A percentile compares a stretch with the other conserved stretches of the same genome.
These are phyloP conservation scores for Periplaneta americana DNA, from an alignment of 1,140 invertebrate genomes.

Conservation along the genomic window DNA sequence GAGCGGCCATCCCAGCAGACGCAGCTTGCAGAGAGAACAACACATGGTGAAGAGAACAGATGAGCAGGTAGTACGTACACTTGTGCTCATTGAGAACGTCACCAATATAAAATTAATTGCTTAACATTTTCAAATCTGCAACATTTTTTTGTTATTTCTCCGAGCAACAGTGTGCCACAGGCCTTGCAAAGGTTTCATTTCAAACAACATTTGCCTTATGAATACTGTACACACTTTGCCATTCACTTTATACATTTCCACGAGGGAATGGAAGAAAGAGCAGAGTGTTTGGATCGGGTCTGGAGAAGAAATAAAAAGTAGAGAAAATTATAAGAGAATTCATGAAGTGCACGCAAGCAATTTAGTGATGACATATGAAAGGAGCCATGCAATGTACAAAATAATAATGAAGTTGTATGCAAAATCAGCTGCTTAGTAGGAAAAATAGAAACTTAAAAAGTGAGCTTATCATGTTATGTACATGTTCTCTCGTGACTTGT, in stretches of 20 bases:
- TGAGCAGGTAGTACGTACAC: too few relatives aligned
- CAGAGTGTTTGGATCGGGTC: neutral
- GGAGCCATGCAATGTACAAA: neutral
- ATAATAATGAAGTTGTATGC: neutral
- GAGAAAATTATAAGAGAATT: neutral
- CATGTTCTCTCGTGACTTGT: too few relatives aligned
- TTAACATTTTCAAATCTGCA: neutral
- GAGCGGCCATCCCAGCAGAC: slow-evolving; percentile 28
- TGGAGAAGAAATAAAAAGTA: neutral
- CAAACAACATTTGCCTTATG: neutral
- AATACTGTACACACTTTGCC: neutral
- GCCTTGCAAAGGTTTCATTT: neutral
- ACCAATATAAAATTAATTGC: neutral
- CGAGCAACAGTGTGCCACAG: neutral
- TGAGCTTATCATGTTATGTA: neutral
- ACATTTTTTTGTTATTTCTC: neutral
- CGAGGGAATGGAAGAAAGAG: neutral
- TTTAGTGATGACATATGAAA: neutral
- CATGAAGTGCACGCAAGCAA: neutral
- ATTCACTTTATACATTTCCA: neutral
- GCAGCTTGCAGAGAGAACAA: slow-evolving; percentile 33
- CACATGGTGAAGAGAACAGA: slow-evolving; percentile 10
- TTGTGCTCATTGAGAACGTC: too few relatives aligned
- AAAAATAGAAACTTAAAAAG: neutral
- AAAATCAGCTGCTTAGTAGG: neutral